phyloP scores from a whole-genome alignment of 2,113 vertebrate species.

The Actinemys pallida region DNA sequence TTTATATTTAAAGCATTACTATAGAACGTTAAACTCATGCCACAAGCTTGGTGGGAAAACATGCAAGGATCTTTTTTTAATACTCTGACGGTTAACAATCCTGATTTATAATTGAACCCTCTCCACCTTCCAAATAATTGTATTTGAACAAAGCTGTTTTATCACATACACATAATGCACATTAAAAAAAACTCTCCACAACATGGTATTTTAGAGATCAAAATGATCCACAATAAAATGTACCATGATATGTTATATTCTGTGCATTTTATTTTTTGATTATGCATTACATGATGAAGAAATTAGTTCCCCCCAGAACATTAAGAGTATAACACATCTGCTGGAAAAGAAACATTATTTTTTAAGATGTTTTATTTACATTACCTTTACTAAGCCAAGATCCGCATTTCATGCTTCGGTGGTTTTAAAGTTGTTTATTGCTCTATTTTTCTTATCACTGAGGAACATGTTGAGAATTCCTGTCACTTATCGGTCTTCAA shows the following conservation, averaged over 20 bases:
- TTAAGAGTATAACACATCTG: conserved; percentile 3
- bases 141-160: accelerated
- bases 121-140: neutral
- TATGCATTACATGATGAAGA: neutral
- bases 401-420: conserved; percentile 67
- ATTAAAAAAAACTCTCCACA: neutral
- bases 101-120: neutral
- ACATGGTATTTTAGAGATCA: neutral
- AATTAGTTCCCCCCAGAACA: neutral
- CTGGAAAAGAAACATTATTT: conserved; percentile 41
- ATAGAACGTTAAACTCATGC: neutral
- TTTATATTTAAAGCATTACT: neutral
- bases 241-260: neutral
- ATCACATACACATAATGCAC: neutral
- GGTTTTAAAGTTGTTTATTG: conserved; percentile 65
- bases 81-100: neutral
- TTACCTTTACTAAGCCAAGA: conserved; percentile 49
- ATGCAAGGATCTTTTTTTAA: neutral
- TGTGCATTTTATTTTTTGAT: neutral
- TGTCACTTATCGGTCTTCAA: conserved; percentile 63
- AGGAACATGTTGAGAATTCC: conserved; percentile 61
- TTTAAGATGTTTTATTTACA: conserved; percentile 46
- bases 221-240: neutral
- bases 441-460: conserved; percentile 71
- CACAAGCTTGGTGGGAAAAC: neutral